Percentiles rank a stretch among this genome's conserved stretches.
Conservation (phyloP, 2,113 vertebrate genomes). For the Oncorhynchus clarkii region DNA sequence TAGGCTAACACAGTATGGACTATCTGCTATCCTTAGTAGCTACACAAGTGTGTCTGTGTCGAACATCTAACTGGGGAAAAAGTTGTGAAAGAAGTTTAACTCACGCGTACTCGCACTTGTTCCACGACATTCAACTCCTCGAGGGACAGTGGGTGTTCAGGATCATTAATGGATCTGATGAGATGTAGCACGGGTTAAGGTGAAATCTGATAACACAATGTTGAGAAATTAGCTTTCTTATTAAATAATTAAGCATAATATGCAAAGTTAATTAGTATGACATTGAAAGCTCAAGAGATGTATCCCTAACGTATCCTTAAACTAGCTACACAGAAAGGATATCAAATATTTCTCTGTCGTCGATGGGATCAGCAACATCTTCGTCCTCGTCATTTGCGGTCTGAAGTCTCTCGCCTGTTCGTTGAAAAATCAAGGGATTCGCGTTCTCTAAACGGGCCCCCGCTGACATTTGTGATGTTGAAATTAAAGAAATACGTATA, state of each 20-base stretch:
- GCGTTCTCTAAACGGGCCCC: conserved; percentile 77
- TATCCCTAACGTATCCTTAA: no score
- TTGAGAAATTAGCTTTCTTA: no score
- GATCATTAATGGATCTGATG: conserved; percentile 92
- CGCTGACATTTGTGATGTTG: conserved; percentile 33
- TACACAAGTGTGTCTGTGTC: no score
- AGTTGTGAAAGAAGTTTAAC: neutral
- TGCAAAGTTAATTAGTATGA: no score
- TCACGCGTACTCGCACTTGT: conserved; percentile 84
- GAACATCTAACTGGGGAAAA: no score
- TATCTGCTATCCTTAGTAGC: no score
- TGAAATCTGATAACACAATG: neutral
- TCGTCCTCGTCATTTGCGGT: conserved; percentile 75
- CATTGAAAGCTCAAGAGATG: no score
- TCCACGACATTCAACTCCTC: conserved; percentile 95
- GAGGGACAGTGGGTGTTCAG: conserved; percentile 91
- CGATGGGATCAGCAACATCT: conserved; percentile 62
- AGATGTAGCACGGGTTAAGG: conserved; percentile 86
- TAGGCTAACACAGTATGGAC: neutral
- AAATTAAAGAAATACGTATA: conserved; percentile 27
- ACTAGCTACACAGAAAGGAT: conserved; percentile 41
- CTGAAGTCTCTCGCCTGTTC: conserved; percentile 73
- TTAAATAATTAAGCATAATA: no score
- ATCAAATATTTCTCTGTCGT: conserved; percentile 70
- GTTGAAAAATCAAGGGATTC: conserved; percentile 80